Evolutionary conservation across 2,888 invertebrate species (phyloP).

Genomic region (Macroteleia sp.): DNA sequence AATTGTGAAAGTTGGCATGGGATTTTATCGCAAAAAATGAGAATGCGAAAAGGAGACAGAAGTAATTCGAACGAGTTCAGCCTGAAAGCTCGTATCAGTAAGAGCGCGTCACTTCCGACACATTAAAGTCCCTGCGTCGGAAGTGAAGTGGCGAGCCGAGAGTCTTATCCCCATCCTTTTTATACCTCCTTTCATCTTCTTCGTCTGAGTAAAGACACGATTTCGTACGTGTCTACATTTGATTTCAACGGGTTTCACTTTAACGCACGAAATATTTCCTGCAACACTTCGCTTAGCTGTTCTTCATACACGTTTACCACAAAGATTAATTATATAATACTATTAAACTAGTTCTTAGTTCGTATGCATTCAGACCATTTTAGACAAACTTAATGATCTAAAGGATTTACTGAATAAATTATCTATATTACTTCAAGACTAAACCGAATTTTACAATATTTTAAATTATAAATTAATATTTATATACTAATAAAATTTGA

Average conservation of each 20-base stretch:
- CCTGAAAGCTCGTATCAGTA: slow-evolving; percentile 68
- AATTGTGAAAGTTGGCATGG: slow-evolving; percentile 27
- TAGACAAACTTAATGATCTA: too few species aligned
- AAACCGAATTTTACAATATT: too few species aligned
- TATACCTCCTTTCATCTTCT: slow-evolving; percentile 53
- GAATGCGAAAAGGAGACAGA: slow-evolving; percentile 30
- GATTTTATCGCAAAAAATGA: slow-evolving; percentile 37
- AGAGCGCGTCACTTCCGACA: slow-evolving; percentile 70
- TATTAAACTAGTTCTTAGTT: too few species aligned
- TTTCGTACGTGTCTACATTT: slow-evolving; percentile 52
- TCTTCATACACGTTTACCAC: background rate
- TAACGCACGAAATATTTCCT: slow-evolving; percentile 43
- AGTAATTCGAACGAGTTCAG: slow-evolving; percentile 58
- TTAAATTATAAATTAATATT: too few species aligned
- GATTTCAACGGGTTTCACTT: slow-evolving; percentile 49
- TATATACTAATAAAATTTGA: too few species aligned
- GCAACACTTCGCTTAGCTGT: slow-evolving; percentile 12
- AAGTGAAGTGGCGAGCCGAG: slow-evolving; percentile 66
- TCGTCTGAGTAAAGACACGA: slow-evolving; percentile 47
- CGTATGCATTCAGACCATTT: too few species aligned
- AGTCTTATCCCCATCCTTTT: slow-evolving; percentile 59
- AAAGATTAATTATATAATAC: too few species aligned
- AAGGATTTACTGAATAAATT: too few species aligned
- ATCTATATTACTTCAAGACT: too few species aligned
- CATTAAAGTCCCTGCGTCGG: slow-evolving; percentile 68